Evolutionary conservation across 1,140 invertebrate genomes (phyloP), one percentile per base, ranked within the genome.

Genomic region (Drosophila tani): DNA sequence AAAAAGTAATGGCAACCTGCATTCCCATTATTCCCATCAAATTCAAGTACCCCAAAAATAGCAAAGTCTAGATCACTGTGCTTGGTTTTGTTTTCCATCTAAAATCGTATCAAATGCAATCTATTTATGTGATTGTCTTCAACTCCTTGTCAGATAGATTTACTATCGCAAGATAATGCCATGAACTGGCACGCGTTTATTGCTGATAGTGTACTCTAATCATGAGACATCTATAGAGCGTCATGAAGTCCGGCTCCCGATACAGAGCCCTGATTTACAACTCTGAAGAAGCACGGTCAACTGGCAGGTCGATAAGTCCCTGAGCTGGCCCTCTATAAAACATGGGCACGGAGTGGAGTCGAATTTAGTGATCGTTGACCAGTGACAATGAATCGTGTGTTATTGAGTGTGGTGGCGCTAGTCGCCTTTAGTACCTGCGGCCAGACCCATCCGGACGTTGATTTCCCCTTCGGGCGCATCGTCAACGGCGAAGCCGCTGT

Each of bases 391-490:
- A 90, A 90, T 65, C 70, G 77, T 24, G 17, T 88, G 21, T 27
- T 78, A 45, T 47, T 84, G 38, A 71, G 58, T 50, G 46, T 71
- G 19, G 24, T 88, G 59, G 77, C 57, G 17, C 47, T 84, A 21
- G 45, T 88, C 38, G 81, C 76, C 49, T 59, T 82, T 46, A 24
- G 29, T 21, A 79, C 63, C 45, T 60, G 41, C n/a, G 12, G 32
- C 50, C 62, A 59, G 35, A 81, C 55, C 5, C 51, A 32, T 17
- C 85, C 85, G 4, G 75, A 85, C 8, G 21, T 40, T 14, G 81
- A 81, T 7, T 85, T 81, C 14, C 85, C 85, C 32, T 84, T 84
- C 47, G 88, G 88, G 0, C 66, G 88, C 32, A 91, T 91, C 49
- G 88, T 91, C 17, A 82, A 82, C 24, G 88, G 88, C 17, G 66